phyloP scores from a whole-genome alignment of 2,888 invertebrate genomes.

The Apomyelois bistriatella region DNA sequence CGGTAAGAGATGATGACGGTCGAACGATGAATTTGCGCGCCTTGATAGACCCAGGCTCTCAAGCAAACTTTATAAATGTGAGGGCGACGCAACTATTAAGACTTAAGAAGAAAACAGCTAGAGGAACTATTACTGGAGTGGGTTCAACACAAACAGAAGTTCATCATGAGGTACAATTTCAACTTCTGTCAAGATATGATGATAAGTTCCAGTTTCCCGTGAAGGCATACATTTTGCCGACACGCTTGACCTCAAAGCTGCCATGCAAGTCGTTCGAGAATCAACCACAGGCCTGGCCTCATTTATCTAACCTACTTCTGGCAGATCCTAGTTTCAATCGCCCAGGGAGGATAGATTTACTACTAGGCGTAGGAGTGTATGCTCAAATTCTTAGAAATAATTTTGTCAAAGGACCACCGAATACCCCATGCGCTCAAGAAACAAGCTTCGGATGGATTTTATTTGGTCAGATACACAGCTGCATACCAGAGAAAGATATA shows the following conservation, averaged over 20 bases:
- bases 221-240: slow-evolving; percentile 2
- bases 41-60: slow-evolving; percentile 21
- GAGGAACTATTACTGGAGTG: slow-evolving; percentile 13
- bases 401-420: slow-evolving; percentile 23
- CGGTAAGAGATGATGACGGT: slow-evolving; percentile 15
- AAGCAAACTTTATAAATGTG: slow-evolving; percentile 23
- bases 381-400: slow-evolving; percentile 20
- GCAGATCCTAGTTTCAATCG: slow-evolving; percentile 7
- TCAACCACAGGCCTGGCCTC: slow-evolving; percentile 7
- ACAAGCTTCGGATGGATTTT: slow-evolving; percentile 25
- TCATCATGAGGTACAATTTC: slow-evolving; percentile 9
- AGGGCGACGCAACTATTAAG: slow-evolving; percentile 21
- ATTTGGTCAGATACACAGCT: slow-evolving; percentile 20
- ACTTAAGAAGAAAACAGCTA: slow-evolving; percentile 13
- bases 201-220: not conserved
- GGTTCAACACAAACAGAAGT: slow-evolving; percentile 11
- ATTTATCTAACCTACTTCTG: slow-evolving; percentile 1
- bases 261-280: not conserved
- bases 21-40: slow-evolving; percentile 15
- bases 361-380: slow-evolving; percentile 22
- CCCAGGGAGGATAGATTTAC: slow-evolving; percentile 14
- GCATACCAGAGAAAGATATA: not conserved
- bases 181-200: slow-evolving; percentile 11
- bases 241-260: slow-evolving; percentile 6
- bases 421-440: slow-evolving; percentile 24